These are phyloP conservation scores for Antigone vipio DNA, from an alignment of 2,113 vertebrate genomes.

Conservation along the genomic window DNA sequence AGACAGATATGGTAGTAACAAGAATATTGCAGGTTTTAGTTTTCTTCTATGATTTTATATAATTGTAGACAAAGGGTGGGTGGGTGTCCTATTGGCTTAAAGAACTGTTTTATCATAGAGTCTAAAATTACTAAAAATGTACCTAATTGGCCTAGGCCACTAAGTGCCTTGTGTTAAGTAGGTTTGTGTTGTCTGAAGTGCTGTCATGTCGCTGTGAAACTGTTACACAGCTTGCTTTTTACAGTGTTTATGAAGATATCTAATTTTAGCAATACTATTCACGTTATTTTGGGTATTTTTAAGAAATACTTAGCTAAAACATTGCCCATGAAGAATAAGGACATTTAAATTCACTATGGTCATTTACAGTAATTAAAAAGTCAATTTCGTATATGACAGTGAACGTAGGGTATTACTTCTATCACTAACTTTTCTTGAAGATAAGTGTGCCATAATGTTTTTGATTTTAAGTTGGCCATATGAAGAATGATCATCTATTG, in stretches of 20 bases:
- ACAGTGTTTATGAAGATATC: background rate
- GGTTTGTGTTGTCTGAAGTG: background rate
- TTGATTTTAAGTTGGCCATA: conserved; percentile 42
- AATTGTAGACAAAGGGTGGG: background rate
- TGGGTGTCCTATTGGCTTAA: background rate
- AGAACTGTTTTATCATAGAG: background rate
- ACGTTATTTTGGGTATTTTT: background rate
- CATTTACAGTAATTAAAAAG: background rate
- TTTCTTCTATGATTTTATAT: background rate
- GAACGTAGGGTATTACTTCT: background rate
- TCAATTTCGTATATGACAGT: background rate
- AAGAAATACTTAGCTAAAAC: background rate
- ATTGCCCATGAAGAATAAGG: background rate
- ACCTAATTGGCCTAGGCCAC: background rate
- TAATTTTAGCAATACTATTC: background rate
- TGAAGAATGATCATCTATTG: background rate
- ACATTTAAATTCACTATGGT: background rate
- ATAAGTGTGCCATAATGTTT: conserved; percentile 57
- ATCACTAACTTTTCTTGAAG: background rate
- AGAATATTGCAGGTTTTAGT: background rate
- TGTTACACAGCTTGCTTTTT: background rate
- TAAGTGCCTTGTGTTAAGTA: background rate
- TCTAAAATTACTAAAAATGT: background rate
- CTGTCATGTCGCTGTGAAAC: background rate
- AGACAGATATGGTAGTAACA: background rate